Percentiles rank a stretch among this genome's conserved stretches.
These are phyloP conservation scores for Drosophila cognata DNA, from an alignment of 2,888 invertebrate species.

Conservation along the genomic window DNA sequence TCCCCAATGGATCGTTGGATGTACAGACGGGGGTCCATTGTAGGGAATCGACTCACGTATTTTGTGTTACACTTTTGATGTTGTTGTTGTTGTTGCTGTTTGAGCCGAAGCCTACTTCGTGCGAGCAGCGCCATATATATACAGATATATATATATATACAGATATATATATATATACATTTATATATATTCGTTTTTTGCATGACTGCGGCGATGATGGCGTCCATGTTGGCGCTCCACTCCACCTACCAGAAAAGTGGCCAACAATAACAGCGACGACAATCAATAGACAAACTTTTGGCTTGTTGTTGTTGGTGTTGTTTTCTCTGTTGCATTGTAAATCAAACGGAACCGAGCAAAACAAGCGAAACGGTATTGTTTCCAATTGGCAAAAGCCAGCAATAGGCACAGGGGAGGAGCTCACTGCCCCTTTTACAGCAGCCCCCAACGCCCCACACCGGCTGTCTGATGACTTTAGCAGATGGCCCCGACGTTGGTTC, in stretches of 20 bases:
- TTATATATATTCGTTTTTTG: conserved; percentile 15
- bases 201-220: conserved; percentile 65
- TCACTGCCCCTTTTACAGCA: conserved; percentile 19
- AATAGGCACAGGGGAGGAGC: conserved; percentile 66
- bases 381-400: conserved; percentile 69
- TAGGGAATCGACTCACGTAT: conserved; percentile 77
- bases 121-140: conserved; percentile 42
- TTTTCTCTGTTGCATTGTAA: conserved; percentile 64
- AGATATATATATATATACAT: conserved; percentile 13
- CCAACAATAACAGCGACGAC: conserved; percentile 68
- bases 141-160: conserved; percentile 17
- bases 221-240: conserved; percentile 78
- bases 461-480: conserved; percentile 63
- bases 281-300: conserved; percentile 77
- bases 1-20: conserved; percentile 34
- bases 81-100: conserved; percentile 39
- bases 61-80: conserved; percentile 79
- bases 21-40: conserved; percentile 37
- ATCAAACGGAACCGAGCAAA: conserved; percentile 77
- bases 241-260: conserved; percentile 78
- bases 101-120: conserved; percentile 61
- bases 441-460: background rate
- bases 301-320: conserved; percentile 58
- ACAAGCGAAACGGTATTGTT: conserved; percentile 80
- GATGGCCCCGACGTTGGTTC: conserved; percentile 72